Percentiles rank a stretch among this genome's conserved stretches.
Conservation (phyloP, 2,113 vertebrate genomes). For the Grantiella picta region DNA sequence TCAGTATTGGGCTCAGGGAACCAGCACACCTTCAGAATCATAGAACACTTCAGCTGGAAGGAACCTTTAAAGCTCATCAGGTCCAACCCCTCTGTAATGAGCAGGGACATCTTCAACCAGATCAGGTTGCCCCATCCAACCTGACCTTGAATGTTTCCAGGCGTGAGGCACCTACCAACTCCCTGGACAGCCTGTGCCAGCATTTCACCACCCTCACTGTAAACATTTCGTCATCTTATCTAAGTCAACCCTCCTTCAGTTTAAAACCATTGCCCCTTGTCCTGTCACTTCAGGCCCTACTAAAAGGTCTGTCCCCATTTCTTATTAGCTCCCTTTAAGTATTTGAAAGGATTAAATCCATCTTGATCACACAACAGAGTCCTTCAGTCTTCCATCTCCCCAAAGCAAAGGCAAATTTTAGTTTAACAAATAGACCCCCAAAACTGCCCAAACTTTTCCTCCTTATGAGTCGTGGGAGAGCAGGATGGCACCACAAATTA, state of each 20-base stretch:
- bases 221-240: neutral
- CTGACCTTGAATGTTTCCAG: neutral
- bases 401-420: neutral
- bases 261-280: neutral
- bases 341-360: neutral
- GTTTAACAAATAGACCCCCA: neutral
- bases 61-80: neutral
- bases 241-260: neutral
- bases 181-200: neutral
- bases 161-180: neutral
- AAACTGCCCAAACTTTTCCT: neutral
- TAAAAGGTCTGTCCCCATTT: neutral
- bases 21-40: neutral
- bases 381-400: neutral
- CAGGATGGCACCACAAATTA: neutral
- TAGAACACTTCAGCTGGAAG: neutral
- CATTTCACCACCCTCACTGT: rapidly evolving
- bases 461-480: neutral
- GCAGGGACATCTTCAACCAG: neutral
- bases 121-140: neutral
- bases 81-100: neutral
- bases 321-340: neutral
- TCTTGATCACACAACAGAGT: neutral
- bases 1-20: neutral
- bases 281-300: neutral